phyloP scores from a whole-genome alignment of 2,113 vertebrate species.

The Callospermophilus lateralis region DNA sequence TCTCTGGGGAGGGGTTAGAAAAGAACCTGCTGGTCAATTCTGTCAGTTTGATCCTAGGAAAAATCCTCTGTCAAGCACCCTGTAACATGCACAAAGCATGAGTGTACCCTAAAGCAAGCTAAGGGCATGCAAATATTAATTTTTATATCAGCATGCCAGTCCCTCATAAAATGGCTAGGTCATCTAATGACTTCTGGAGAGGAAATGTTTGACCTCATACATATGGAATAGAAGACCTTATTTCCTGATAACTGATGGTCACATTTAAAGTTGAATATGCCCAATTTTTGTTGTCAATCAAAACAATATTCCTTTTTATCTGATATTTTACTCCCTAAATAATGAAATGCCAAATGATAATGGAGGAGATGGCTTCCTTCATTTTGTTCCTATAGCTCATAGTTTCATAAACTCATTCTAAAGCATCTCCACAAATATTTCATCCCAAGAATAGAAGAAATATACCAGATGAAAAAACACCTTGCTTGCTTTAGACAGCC shows the following conservation, averaged over 20 bases:
- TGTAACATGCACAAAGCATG: too few species aligned
- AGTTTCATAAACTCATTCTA: not conserved
- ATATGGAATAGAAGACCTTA: not conserved
- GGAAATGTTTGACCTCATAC: not conserved
- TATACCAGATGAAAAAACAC: not conserved
- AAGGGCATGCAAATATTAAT: not conserved
- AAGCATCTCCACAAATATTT: not conserved
- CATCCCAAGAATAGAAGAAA: slow-evolving; percentile 10
- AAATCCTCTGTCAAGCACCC: not conserved
- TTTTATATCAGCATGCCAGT: not conserved
- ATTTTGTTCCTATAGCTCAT: not conserved
- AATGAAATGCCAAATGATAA: not conserved
- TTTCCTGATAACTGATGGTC: not conserved
- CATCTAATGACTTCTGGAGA: not conserved
- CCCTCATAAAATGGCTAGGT: not conserved
- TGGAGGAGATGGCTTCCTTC: not conserved
- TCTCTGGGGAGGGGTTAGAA: not conserved
- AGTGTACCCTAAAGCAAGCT: not conserved
- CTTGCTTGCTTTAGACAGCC: slow-evolving; percentile 6
- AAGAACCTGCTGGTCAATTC: not conserved
- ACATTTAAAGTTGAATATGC: not conserved
- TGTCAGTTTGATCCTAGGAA: not conserved
- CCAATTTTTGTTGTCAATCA: not conserved
- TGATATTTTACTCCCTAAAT: not conserved
- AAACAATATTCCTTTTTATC: not conserved